phyloP scores from a whole-genome alignment of 2,797 vertebrate species.

The Amblyopsis hoosieri region DNA sequence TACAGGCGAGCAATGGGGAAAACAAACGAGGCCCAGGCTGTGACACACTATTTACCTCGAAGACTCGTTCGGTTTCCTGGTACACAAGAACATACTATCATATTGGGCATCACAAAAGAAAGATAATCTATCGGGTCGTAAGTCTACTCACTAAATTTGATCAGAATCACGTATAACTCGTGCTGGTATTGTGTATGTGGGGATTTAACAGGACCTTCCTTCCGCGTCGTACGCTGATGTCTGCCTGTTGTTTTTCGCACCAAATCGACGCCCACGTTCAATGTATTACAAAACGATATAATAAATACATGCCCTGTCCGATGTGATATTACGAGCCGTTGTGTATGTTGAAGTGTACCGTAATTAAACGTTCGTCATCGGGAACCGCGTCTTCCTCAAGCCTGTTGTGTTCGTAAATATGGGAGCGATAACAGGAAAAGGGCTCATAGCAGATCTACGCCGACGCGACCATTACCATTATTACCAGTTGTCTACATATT shows the following conservation, averaged over 20 bases:
- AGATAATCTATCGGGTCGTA: not conserved
- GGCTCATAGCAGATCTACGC: not conserved
- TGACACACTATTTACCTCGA: not conserved
- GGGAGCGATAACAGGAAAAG: slow-evolving; percentile 32
- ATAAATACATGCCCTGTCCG: slow-evolving; percentile 16
- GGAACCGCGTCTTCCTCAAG: slow-evolving; percentile 34
- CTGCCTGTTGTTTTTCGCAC: not conserved
- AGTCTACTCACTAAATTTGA: slow-evolving; percentile 35
- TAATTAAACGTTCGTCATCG: slow-evolving; percentile 44
- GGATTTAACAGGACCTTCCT: slow-evolving; percentile 80
- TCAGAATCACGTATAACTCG: slow-evolving; percentile 44
- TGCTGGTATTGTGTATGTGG: slow-evolving; percentile 66
- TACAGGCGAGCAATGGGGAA: slow-evolving; percentile 44
- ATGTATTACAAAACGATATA: fast-evolving
- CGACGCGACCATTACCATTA: not conserved
- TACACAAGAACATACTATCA: not conserved
- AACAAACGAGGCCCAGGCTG: slow-evolving; percentile 48
- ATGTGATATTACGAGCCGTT: not conserved
- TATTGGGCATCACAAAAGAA: not conserved
- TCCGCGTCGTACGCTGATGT: slow-evolving; percentile 67
- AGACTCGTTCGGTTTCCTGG: slow-evolving; percentile 4
- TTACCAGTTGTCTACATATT: not conserved
- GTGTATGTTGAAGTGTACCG: slow-evolving; percentile 14
- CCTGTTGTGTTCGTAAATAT: slow-evolving; percentile 33
- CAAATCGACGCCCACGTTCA: not conserved